These are phyloP conservation scores for Cyanoderma ruficeps DNA, from an alignment of 2,113 vertebrate genomes.

Conservation along the genomic window DNA sequence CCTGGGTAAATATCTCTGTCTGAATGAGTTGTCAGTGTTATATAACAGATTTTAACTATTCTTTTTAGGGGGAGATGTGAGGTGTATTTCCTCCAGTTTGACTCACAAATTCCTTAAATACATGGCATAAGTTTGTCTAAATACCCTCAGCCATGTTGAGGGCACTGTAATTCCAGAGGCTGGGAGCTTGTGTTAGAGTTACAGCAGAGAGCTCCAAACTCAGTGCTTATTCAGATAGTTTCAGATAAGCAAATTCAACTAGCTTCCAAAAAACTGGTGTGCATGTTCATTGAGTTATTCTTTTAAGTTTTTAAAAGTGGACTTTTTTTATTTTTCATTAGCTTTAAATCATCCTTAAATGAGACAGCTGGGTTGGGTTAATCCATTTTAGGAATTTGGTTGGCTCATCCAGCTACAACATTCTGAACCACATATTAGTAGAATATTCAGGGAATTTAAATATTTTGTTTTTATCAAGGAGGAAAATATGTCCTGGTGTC, in stretches of 20 bases:
- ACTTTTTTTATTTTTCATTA: background rate
- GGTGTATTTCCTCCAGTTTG: background rate
- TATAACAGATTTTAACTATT: background rate
- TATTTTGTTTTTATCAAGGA: constrained; percentile 32
- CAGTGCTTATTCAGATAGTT: background rate
- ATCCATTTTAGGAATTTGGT: constrained; percentile 54
- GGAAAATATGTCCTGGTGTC: background rate
- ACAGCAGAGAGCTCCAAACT: background rate
- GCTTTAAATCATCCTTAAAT: constrained; percentile 18
- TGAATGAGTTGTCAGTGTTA: background rate
- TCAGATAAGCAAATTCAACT: background rate
- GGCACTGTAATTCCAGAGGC: background rate
- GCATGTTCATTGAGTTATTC: background rate
- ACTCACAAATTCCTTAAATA: background rate
- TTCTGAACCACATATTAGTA: constrained; percentile 47
- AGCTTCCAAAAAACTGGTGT: background rate
- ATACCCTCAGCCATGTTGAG: background rate
- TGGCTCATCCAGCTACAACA: constrained; percentile 49
- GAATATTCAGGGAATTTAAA: constrained; percentile 43
- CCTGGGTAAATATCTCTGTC: background rate
- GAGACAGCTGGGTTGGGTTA: background rate
- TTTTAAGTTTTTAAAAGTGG: background rate
- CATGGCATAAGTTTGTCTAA: background rate
- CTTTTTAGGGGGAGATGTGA: background rate
- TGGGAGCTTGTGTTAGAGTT: background rate